Base-by-base conservation (phyloP, 2,797 vertebrate species). In the Sternotherus odoratus region DNA sequence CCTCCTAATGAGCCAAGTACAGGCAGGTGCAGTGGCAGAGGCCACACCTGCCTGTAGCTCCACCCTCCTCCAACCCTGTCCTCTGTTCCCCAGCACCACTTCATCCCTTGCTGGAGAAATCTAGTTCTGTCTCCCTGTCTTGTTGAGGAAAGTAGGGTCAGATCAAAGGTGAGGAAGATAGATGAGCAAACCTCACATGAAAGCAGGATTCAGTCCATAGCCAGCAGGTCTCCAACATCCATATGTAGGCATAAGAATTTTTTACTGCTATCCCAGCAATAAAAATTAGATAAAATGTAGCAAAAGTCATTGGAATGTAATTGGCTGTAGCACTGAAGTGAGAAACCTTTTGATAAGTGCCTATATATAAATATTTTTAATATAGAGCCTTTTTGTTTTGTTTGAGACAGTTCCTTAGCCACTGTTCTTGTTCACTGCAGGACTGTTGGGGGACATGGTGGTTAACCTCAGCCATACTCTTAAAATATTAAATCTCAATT, bases 371-470 rank as follows among this genome's bases (percentile, higher is more conserved):
- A n/a, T 66, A 36, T 19, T 66, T 28, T 69, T 9, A 36, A 10
- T 0, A 9, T 46, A 17, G 49, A 30, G 28, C 28, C 43, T 16
- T 5, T 5, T 16, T 36, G 24, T 6, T 43, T 28, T 28, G 5
- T 11, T 3, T 78, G 77, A n/a, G 3, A 4, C 8, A 0, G 12
- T 12, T 13, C 23, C 83, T 78, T 0, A 0, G 53, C 0, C 11
- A n/a, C 81, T 69, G 51, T 9, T 12, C 72, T 77, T 83, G 80
- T 17, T 60, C 75, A 60, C 17, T 1, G 23, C 43, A 72, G 15
- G 72, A 48, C 12, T 30, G 72, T 28, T 75, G 24, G 26, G 24
- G 26, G 8, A 75, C 43, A 48, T 43, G 54, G 79, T 0, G 0
- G 4, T 13, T 46, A 48, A 75, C 72, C 13, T 17, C 13, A 28